Evolutionary conservation across 2,797 vertebrate species (phyloP), one percentile per base, ranked within the genome.

Genomic region (Cynopterus sphinx): DNA sequence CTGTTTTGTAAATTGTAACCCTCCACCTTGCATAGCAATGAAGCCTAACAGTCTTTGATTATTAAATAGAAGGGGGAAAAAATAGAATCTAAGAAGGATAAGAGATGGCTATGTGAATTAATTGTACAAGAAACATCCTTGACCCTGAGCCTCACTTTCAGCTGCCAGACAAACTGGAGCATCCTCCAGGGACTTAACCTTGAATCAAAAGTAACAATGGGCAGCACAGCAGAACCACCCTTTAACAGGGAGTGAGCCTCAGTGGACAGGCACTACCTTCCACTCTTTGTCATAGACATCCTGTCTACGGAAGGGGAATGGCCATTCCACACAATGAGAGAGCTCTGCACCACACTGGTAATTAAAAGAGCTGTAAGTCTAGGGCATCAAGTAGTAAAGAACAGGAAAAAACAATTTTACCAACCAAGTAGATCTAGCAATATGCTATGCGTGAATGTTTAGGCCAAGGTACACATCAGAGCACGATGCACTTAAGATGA

Each of bases 271-370:
- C 57, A 3, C 63, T 57, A 9, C 95, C 94, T 97, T 97, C 97
- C 92, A 95, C 94, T 90, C 65, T 97, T 97, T 97, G 97, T 97
- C 87, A 87, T 6, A 55, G 36, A 77, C 85, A 94, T 97, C 97
- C 97, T 96, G 96, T 78, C 63, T 95, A 28, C 51, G 73, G 96
- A 96, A 97, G 77, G 70, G 36, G 51, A 53, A 63, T 78, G 41
- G 95, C 57, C 17, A 6, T 16, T 74, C 22, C 53, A 79, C 87
- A 97, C 97, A 97, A 95, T 97, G 71, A 85, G 24, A 10, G 59
- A 89, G 71, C 39, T 91, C 75, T 89, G 74, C 59, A 79, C n/a
- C 11, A 33, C 11, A 33, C 41, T 15, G 67, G 55, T 43, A 90
- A 57, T 63, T 91, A 87, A 86, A 59, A 93, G 63, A 65, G 21